Evolutionary conservation across 2,888 invertebrate genomes (phyloP), one percentile per base, ranked within the genome.

Genomic region (Xylota sylvarum): DNA sequence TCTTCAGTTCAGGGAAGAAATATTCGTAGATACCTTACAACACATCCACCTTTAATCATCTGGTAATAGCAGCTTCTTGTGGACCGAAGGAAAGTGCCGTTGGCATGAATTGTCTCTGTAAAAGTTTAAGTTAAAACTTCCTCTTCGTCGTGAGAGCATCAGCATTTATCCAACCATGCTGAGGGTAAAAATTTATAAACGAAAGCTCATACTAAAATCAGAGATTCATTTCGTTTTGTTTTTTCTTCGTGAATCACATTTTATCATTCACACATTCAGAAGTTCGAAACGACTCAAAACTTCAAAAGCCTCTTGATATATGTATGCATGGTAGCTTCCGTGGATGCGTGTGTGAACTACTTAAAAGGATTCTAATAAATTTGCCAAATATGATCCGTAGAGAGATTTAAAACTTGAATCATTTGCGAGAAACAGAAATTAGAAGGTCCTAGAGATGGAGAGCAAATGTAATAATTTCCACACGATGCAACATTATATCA

Each of bases 71-170:
- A 77, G 48, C 30, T 40, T 17, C 27, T 14, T 40, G 55, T 7
- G 43, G 14, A 40, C n/a, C 4, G 14, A 55, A 32, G 5, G 19
- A 55, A 40, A n/a, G 32, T 23, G 19, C 14, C 27, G 27, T 52
- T 73, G 60, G 17, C 14, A 12, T 14, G 32, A 69, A 32, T 62
- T 52, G 60, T 69, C 67, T 37, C 23, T 46, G 14, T 19, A 43
- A 69, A 78, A 78, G 60, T 78, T 78, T 69, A 52, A 70, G 19
- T 78, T 46, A 55, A 55, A 78, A 78, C 69, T 78, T 78, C 58
- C 40, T 77, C 69, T n/a, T 50, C 60, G 19, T 32, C 27, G n/a
- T 60, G 14, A 30, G 12, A 43, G 40, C 30, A 52, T 77, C 67
- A 14, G 32, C 37, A 23, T 62, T 23, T 37, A 52, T 78, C 23